Evolutionary conservation across 92 coral and sea anemone species (phyloP).

Genomic region (Parazoanthus darwini): DNA sequence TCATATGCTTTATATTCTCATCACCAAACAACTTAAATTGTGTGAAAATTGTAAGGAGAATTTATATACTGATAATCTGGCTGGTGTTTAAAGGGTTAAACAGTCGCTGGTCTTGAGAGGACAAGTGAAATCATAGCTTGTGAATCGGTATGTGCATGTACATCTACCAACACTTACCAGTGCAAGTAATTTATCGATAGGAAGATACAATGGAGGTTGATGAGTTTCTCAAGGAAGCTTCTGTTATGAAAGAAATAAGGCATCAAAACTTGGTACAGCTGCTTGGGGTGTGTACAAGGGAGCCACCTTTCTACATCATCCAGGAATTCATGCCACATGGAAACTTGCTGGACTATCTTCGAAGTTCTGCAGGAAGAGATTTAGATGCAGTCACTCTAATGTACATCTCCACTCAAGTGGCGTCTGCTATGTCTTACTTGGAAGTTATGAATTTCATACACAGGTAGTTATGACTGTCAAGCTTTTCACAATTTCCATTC

Average conservation of each 20-base stretch:
- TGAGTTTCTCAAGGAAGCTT: constrained; percentile 93
- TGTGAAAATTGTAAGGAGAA: no score
- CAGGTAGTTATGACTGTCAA: constrained; percentile 57
- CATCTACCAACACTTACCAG: no score
- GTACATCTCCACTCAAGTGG: constrained; percentile 95
- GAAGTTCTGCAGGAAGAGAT: constrained; percentile 83
- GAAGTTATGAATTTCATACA: constrained; percentile 94
- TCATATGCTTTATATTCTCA: no score
- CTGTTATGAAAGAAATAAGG: constrained; percentile 89
- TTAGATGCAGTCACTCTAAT: constrained; percentile 90
- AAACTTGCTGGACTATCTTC: constrained; percentile 88
- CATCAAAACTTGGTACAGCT: constrained; percentile 92
- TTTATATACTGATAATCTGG: no score
- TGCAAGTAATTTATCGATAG: constrained; percentile 42
- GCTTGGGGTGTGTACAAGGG: constrained; percentile 95
- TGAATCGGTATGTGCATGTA: no score
- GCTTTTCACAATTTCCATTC: no score
- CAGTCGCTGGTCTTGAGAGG: no score
- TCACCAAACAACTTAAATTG: no score
- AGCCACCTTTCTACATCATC: constrained; percentile 94
- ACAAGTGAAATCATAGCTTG: no score
- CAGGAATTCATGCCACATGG: constrained; percentile 97
- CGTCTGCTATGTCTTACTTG: constrained; percentile 91
- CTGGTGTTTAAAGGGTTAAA: no score
- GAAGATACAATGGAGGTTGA: constrained; percentile 99